Evolutionary conservation across 37 sponge, comb jelly and placozoan species (phyloP), one percentile per base, ranked within the genome.

Genomic region (Chondrilla cf. caribensis): DNA sequence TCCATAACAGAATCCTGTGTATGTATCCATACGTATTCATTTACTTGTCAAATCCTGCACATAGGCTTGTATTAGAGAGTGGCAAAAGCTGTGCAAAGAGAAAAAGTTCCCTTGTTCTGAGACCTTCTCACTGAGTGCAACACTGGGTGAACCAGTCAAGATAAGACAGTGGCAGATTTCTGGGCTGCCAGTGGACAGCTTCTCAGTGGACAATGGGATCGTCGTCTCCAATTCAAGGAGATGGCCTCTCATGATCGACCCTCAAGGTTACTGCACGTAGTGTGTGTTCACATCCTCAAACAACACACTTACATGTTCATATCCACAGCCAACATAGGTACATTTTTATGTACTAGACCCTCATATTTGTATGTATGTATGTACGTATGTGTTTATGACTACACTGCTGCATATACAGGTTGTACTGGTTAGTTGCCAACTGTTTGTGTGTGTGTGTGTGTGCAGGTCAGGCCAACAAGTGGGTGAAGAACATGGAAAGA

Each of bases 171-270:
- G 99, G 99, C 86, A 95, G 38, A 95, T 98, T 18, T 92, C 92
- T 40, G 99, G 99, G 3, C 86, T 98, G 22, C 99, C 99, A 31
- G 96, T 95, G 15, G 99, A 98, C 86, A 85, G 91, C 38, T 98
- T 98, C 89, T 98, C 99, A 18, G 92, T 91, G 1, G 99, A 98
- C 81, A 98, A 95, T 84, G 99, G 89, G 17, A 98, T 98, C 41
- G 84, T 98, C 57, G 90, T 94, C 15, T 87, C 82, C 70, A 95
- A 96, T 83, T 90, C 94, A 9, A 68, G 94, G n/a, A 82, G 99
- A 26, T 98, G 96, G 96, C 99, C 99, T 22, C 91, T 98, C 9
- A 89, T 96, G 84, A 98, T 98, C 54, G 99, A 98, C 54, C 99
- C 99, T 36, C 99, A 98, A 78, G 95, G 95, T 90, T 19, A n/a